Conservation (phyloP, 2,888 invertebrate genomes). For the Heliconius cydno region DNA sequence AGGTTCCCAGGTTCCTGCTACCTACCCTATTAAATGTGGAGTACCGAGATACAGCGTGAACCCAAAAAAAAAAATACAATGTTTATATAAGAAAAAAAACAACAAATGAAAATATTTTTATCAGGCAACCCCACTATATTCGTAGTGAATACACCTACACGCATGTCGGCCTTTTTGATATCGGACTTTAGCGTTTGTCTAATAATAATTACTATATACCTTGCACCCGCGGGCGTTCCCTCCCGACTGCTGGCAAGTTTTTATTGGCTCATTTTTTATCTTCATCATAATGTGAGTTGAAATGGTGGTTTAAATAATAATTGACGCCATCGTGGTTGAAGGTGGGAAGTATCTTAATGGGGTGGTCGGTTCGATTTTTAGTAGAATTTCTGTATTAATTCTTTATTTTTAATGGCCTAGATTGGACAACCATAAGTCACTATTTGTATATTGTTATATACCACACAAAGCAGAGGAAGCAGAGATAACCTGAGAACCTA, state of each 20-base stretch:
- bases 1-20: no score
- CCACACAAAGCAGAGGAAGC: no score
- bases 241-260: conserved; percentile 52
- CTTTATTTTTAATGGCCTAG: not conserved
- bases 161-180: conserved; percentile 77
- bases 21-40: no score
- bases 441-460: no score
- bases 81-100: no score
- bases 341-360: not conserved
- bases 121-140: not conserved
- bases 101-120: not conserved
- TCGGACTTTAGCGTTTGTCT: conserved; percentile 73
- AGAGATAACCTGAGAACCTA: no score
- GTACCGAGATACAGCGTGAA: no score
- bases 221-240: conserved; percentile 65
- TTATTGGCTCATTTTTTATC: conserved; percentile 47
- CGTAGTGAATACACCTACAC: conserved; percentile 45
- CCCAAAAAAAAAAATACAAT: no score
- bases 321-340: conserved; percentile 45
- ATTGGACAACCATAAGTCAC: no score
- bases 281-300: conserved; percentile 58
- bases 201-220: conserved; percentile 81
- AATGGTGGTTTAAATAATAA: conserved; percentile 35
- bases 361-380: not conserved
- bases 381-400: not conserved